phyloP scores from a whole-genome alignment of 1,140 invertebrate genomes.

The Achroia grisella region DNA sequence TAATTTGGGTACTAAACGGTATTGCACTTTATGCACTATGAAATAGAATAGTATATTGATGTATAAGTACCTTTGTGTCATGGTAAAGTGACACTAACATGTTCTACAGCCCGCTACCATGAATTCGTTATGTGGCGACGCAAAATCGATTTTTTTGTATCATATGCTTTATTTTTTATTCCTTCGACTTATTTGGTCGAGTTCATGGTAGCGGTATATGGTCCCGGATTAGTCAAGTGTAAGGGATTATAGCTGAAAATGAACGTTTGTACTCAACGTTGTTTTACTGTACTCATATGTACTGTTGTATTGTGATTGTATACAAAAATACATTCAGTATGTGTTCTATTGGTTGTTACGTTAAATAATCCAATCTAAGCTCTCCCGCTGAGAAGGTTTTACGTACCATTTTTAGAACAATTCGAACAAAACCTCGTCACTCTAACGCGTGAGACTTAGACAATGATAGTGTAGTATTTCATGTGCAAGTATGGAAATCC shows the following conservation, averaged over 20 bases:
- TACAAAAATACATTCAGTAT: conserved; percentile 21
- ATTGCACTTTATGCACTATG: conserved; percentile 35
- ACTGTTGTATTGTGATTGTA: conserved; percentile 27
- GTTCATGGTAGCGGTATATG: too few species aligned
- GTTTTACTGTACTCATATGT: conserved; percentile 13
- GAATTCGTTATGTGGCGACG: neutral
- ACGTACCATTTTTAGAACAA: conserved; percentile 24
- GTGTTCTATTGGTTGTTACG: conserved; percentile 20
- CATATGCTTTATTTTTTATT: too few species aligned
- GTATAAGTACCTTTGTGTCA: neutral
- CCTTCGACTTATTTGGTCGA: too few species aligned
- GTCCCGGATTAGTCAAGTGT: too few species aligned
- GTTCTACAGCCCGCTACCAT: neutral
- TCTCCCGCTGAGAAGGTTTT: conserved; percentile 27
- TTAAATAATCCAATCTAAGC: conserved; percentile 22
- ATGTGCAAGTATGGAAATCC: conserved; percentile 56
- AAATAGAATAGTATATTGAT: conserved; percentile 27
- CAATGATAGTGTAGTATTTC: conserved; percentile 47
- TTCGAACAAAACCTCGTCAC: conserved; percentile 25
- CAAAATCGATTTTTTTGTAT: too few species aligned
- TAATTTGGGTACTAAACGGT: conserved; percentile 29
- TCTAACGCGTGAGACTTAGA: conserved; percentile 25
- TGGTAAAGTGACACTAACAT: too few species aligned
- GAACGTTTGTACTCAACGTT: conserved; percentile 12
- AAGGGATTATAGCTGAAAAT: neutral